Evolutionary conservation across 2,797 vertebrate species (phyloP).

Genomic region (Oryzias dopingdopingensis): DNA sequence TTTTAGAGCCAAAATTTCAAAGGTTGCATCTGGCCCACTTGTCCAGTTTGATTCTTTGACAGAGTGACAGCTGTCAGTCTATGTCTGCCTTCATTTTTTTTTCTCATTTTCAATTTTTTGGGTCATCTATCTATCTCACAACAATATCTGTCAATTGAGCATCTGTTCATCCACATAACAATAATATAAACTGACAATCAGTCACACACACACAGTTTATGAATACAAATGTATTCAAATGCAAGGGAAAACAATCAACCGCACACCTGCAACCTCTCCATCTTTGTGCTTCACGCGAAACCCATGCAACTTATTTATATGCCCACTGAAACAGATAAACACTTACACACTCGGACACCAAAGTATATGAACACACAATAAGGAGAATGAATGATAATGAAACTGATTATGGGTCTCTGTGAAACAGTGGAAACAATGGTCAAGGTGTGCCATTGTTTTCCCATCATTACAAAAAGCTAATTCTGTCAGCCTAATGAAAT

Average conservation of each 20-base stretch:
- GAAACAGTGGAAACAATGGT: slow-evolving; percentile 56
- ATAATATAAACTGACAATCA: slow-evolving; percentile 17
- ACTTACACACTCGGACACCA: slow-evolving; percentile 18
- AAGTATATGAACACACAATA: slow-evolving; percentile 26
- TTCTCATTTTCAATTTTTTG: not conserved
- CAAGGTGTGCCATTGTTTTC: slow-evolving; percentile 45
- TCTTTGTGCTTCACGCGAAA: slow-evolving; percentile 23
- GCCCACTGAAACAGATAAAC: slow-evolving; percentile 30
- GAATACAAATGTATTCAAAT: slow-evolving; percentile 50
- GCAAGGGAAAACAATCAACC: slow-evolving; percentile 38
- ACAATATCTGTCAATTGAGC: slow-evolving; percentile 12
- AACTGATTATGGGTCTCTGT: slow-evolving; percentile 46
- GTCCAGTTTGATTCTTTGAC: slow-evolving; percentile 2
- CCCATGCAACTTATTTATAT: slow-evolving; percentile 44
- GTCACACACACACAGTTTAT: slow-evolving; percentile 20
- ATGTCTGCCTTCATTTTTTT: slow-evolving; percentile 5
- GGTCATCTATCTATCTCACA: slow-evolving; percentile 9
- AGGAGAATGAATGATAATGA: slow-evolving; percentile 58
- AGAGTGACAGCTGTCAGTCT: slow-evolving; percentile 5
- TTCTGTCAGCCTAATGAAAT: slow-evolving; percentile 49
- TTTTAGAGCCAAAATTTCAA: too few relatives aligned
- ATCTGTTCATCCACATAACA: slow-evolving; percentile 35
- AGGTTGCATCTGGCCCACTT: not conserved
- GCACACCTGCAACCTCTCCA: slow-evolving; percentile 65
- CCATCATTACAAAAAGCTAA: slow-evolving; percentile 40